These are phyloP conservation scores for mouse (Mus musculus) DNA, from an alignment of 2,113 vertebrate genomes.

Conservation along the genomic window DNA sequence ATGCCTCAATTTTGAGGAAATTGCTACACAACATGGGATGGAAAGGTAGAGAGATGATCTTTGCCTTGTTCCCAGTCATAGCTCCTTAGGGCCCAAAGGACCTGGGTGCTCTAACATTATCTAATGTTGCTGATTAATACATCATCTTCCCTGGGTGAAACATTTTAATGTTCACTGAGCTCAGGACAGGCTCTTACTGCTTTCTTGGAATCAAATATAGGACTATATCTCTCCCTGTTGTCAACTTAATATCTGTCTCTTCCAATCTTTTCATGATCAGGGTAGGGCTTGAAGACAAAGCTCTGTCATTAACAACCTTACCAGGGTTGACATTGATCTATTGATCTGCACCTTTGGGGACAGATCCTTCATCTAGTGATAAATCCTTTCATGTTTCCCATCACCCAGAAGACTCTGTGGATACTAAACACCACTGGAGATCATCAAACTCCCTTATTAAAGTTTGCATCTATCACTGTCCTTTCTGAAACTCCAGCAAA, in stretches of 20 bases:
- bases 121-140: background rate
- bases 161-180: background rate
- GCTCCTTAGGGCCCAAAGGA: background rate
- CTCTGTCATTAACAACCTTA: background rate
- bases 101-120: background rate
- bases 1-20: background rate
- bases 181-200: background rate
- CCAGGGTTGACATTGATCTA: background rate
- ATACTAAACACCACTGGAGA: background rate
- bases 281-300: background rate
- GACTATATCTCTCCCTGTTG: background rate
- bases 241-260: background rate
- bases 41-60: background rate
- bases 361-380: background rate
- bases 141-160: background rate
- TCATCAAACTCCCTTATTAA: background rate
- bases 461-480: background rate
- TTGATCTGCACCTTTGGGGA: background rate
- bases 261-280: slow-evolving; percentile 13
- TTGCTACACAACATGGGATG: background rate
- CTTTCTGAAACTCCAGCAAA: background rate
- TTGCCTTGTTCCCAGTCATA: too few relatives aligned
- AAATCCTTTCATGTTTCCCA: background rate
- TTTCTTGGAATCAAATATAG: background rate
- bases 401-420: background rate